Base-by-base conservation (phyloP, 1,140 invertebrate species). In the Uloborus diversus region DNA sequence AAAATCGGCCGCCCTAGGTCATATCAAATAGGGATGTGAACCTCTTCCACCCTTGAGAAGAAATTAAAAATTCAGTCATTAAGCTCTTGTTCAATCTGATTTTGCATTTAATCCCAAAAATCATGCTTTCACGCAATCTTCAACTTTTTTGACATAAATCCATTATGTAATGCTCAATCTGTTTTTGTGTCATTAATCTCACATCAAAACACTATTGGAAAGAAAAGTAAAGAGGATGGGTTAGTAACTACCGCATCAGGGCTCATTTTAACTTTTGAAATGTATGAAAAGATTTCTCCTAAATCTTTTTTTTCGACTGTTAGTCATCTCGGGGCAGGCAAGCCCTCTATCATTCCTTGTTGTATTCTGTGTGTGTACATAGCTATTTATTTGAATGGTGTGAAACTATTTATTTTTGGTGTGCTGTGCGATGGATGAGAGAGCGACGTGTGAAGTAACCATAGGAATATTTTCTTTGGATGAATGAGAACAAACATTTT, bases 361-460 rank as follows among this genome's bases (percentile, higher is more conserved):
- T 57, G 49, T 4, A 68, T 51, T n/a, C n/a, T 68, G 25, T 4
- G 25, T 68, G 27, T 73, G 69, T 73, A 73, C 53, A 73, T 73
- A 73, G 69, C 61, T 73, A 73, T 73, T 73, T 73, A 73, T 73
- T 73, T 73, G 69, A 61, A 61, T 73, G 69, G 32, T 56, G 23
- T 57, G 33, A 73, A 30, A 61, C 56, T 73, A 73, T 73, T 73
- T 73, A 73, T 73, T 73, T 73, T 70, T 61, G 37, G 69, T 73
- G 61, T 71, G 69, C 28, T 73, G 69, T 73, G 56, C 20, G 59
- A 30, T 30, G 32, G 42, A 25, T 23, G 47, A 73, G 37, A 30
- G 35, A 28, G 32, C 5, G 23, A 28, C 37, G 13, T 14, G n/a
- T 61, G 17, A 5, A n/a, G 33, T 20, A 28, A 49, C 27, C 20